phyloP scores from a whole-genome alignment of 2,888 invertebrate genomes.

The Tipula helvola region DNA sequence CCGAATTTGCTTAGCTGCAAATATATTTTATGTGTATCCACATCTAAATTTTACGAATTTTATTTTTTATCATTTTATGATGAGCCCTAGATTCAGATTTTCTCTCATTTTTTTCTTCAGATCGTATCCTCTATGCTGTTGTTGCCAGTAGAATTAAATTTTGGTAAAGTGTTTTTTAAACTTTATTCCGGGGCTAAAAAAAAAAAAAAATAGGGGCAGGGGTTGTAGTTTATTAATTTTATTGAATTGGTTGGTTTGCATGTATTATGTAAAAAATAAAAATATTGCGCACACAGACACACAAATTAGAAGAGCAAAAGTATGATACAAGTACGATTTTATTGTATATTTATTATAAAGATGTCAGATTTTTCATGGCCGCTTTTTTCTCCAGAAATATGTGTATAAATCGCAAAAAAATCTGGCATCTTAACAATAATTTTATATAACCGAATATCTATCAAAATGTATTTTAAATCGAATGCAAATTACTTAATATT shows the following conservation, averaged over 20 bases:
- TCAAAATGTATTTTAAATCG: neutral
- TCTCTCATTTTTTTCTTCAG: neutral
- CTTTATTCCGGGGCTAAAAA: neutral
- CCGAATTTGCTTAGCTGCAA: neutral
- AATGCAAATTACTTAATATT: neutral
- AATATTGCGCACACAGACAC: neutral
- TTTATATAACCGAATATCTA: neutral
- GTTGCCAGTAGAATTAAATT: neutral
- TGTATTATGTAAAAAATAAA: neutral
- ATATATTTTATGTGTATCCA: neutral
- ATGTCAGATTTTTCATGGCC: neutral
- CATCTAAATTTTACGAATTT: neutral
- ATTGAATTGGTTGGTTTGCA: neutral
- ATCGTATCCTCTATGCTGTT: neutral
- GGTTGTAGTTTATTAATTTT: neutral
- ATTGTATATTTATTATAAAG: neutral
- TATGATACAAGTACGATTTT: neutral
- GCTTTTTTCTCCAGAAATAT: neutral
- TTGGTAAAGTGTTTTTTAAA: neutral
- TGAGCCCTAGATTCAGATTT: neutral
- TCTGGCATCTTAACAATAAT: neutral
- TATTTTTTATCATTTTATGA: neutral
- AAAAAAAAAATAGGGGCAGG: neutral
- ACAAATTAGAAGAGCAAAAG: neutral
- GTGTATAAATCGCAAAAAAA: neutral